These are phyloP conservation scores for Drosophila anceps DNA, from an alignment of 2,888 invertebrate species.

Conservation along the genomic window DNA sequence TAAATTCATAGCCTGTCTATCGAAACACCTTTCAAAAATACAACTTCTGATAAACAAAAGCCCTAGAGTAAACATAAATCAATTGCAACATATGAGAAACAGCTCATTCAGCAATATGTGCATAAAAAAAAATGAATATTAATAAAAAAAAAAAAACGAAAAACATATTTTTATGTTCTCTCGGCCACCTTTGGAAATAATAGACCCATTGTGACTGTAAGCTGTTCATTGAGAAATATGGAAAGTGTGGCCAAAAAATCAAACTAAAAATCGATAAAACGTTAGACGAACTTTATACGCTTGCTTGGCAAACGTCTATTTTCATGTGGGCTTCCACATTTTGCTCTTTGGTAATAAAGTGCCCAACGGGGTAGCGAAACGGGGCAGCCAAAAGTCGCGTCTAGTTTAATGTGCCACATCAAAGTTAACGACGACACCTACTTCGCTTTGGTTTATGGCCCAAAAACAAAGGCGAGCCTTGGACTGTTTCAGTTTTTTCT, in stretches of 20 bases:
- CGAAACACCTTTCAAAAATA: constrained; percentile 4
- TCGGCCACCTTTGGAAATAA: constrained; percentile 20
- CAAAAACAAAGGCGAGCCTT: constrained; percentile 42
- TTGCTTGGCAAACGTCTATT: constrained; percentile 21
- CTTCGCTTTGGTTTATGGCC: constrained; percentile 68
- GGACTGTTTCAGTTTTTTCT: constrained; percentile 3
- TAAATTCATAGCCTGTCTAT: constrained; percentile 32
- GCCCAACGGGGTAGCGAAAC: constrained; percentile 38
- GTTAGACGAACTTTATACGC: constrained; percentile 28
- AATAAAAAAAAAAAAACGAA: constrained; percentile 12
- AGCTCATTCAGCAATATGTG: constrained; percentile 20
- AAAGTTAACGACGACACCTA: constrained; percentile 79
- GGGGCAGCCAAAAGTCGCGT: constrained; percentile 35
- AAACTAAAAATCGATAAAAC: constrained; percentile 30
- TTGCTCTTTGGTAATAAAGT: constrained; percentile 43
- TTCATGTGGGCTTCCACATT: constrained; percentile 47
- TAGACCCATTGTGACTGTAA: constrained; percentile 37
- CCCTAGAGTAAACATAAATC: constrained; percentile 40
- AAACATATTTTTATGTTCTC: constrained; percentile 26
- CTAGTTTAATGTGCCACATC: constrained; percentile 76
- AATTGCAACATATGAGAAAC: constrained; percentile 24
- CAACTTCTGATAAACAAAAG: constrained; percentile 22
- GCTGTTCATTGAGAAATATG: constrained; percentile 38
- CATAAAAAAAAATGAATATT: constrained; percentile 15
- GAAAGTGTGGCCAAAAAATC: constrained; percentile 23